Evolutionary conservation across 2,888 invertebrate species (phyloP).

Genomic region (Lobophora halterata): DNA sequence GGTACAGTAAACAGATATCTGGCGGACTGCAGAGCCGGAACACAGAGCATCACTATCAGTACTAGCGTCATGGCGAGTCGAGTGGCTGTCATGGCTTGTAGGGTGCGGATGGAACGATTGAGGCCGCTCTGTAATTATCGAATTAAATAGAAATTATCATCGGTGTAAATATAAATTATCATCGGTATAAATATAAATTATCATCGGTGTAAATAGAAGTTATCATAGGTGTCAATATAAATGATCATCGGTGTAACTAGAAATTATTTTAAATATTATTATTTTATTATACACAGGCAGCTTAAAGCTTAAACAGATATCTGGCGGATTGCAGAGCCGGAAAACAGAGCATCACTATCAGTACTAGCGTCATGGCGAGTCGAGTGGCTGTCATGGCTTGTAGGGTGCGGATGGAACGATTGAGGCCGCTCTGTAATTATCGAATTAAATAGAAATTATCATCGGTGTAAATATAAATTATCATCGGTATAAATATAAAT

Average conservation of each 20-base stretch:
- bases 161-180: no score
- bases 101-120: slow-evolving; percentile 51
- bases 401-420: slow-evolving; percentile 50
- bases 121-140: slow-evolving; percentile 47
- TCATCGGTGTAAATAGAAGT: no score
- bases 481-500: no score
- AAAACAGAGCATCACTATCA: slow-evolving; percentile 36
- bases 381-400: slow-evolving; percentile 58
- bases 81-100: slow-evolving; percentile 55
- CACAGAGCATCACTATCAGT: slow-evolving; percentile 34
- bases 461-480: no score
- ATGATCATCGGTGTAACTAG: no score
- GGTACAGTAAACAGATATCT: slow-evolving; percentile 53
- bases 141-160: background rate
- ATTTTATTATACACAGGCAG: no score
- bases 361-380: slow-evolving; percentile 25
- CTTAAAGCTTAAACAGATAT: no score
- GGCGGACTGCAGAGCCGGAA: slow-evolving; percentile 36
- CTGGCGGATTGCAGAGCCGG: slow-evolving; percentile 39
- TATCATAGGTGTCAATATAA: no score
- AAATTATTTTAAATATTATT: no score
- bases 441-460: background rate
- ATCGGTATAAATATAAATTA: no score
- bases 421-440: slow-evolving; percentile 50
- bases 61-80: slow-evolving; percentile 36